phyloP scores from a whole-genome alignment of 2,113 vertebrate genomes.

The Columbina picui region DNA sequence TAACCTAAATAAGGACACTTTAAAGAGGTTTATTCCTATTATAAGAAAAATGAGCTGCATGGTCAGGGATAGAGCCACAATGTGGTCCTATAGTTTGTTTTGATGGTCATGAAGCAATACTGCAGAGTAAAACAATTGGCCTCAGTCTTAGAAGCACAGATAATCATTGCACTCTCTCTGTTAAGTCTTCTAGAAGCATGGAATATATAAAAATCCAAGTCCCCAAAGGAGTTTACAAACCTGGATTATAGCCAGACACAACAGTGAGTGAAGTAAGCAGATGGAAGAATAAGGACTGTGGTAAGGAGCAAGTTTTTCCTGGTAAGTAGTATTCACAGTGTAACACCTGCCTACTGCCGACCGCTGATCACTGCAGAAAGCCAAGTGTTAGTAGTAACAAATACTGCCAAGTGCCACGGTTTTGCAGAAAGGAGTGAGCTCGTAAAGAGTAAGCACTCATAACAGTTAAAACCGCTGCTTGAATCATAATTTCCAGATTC shows the following conservation, averaged over 20 bases:
- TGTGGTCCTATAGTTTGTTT: neutral
- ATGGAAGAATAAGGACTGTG: conserved; percentile 51
- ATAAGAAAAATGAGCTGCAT: neutral
- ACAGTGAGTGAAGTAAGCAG: conserved; percentile 57
- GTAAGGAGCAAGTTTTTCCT: conserved; percentile 57
- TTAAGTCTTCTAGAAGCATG: neutral
- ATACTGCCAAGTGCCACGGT: conserved; percentile 34
- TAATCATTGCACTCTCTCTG: neutral
- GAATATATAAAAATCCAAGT: neutral
- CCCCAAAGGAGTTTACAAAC: conserved; percentile 2
- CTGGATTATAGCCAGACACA: conserved; percentile 30
- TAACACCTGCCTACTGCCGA: conserved; percentile 66
- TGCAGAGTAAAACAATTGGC: neutral
- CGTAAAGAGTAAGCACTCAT: neutral
- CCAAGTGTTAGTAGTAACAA: conserved; percentile 64
- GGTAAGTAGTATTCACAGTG: conserved; percentile 35
- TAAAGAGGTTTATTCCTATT: neutral
- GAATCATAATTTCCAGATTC: neutral
- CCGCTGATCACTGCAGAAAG: conserved; percentile 41
- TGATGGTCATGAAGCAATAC: neutral
- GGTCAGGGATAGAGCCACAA: neutral
- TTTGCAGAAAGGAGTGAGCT: conserved; percentile 25
- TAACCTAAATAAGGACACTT: neutral
- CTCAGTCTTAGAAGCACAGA: neutral
- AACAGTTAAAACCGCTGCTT: neutral